These are phyloP conservation scores for Gymnarchus niloticus DNA, from an alignment of 2,113 vertebrate genomes.

Conservation along the genomic window DNA sequence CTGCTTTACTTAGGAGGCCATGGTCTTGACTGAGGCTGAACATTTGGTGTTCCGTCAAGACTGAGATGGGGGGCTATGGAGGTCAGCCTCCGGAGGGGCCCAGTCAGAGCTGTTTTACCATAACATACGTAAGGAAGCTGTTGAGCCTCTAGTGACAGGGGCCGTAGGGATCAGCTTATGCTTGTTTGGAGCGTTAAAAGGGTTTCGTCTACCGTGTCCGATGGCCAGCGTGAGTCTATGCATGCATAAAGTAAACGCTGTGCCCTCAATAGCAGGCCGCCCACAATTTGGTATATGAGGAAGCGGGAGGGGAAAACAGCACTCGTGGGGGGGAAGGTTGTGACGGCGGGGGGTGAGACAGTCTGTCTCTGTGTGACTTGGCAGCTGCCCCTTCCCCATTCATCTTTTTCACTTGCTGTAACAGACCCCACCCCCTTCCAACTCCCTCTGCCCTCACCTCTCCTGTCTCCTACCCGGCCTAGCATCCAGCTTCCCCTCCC, in stretches of 20 bases:
- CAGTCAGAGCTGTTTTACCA: background rate
- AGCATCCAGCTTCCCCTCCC: background rate
- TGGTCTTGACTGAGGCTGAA: background rate
- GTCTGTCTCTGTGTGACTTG: conserved; percentile 13
- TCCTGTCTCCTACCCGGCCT: background rate
- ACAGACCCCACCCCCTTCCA: background rate
- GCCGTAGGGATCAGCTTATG: no score
- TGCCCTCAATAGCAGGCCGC: background rate
- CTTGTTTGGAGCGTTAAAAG: background rate
- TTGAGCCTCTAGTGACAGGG: no score
- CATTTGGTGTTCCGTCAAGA: background rate
- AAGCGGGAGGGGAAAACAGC: conserved; percentile 10
- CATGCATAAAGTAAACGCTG: background rate
- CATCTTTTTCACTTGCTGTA: conserved; percentile 22
- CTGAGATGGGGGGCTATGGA: background rate
- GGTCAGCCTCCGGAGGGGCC: background rate
- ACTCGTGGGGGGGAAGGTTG: background rate
- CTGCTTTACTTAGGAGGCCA: background rate
- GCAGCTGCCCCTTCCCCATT: background rate
- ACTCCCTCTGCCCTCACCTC: background rate
- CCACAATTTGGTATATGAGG: background rate
- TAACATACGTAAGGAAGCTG: no score
- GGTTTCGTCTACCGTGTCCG: background rate
- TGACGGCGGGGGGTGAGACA: background rate
- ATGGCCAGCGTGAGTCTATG: background rate